Base-by-base conservation (phyloP, 1,140 invertebrate species). In the Kradibia gibbosae region DNA sequence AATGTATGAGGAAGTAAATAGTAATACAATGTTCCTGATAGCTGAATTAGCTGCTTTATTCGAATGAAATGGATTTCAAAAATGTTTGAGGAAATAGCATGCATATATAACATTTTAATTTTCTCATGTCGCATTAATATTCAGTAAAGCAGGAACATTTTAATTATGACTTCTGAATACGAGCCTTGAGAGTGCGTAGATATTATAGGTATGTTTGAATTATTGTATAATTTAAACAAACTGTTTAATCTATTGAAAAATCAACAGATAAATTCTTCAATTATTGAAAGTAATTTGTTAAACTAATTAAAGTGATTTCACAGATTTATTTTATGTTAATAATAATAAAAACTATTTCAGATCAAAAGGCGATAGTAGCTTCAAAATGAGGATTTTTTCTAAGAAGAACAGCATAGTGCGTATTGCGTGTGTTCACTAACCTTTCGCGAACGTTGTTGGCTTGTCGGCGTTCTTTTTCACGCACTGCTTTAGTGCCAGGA, bases 401-500 rank as follows among this genome's bases (percentile, higher is more conserved):
- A 78, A 75, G 74, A n/a, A n/a, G 72, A 79, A 65, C 60, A 82
- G 36, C 67, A 73, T 71, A 73, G 67, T 82, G 81, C 75, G 53
- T 60, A 75, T 65, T 82, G 76, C 77, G 81, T 82, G 77, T 79
- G 77, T 78, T 92, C 92, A 93, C 94, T 92, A 93, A 98, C 97
- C 97, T 96, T 95, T 99, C 98, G 88, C 98, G 93, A 87, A 98
- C 98, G 94, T 99, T 99, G 94, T 99, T 99, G 85, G 98, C 98
- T 92, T 98, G 97, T 85, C 98, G 94, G 86, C 98, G 94, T 92
- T 99, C 97, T 93, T 97, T 96, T 93, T 99, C 98, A 87, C 97
- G 94, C 91, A 98, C 96, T 81, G 96, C 95, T 94, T 99, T 99
- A 83, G 95, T 95, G 91, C 95, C 95, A 20, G 97, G 97, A 91